Percentiles rank a stretch among this genome's conserved stretches.
These are phyloP conservation scores for Diorhabda carinulata DNA, from an alignment of 1,140 invertebrate species.

Conservation along the genomic window DNA sequence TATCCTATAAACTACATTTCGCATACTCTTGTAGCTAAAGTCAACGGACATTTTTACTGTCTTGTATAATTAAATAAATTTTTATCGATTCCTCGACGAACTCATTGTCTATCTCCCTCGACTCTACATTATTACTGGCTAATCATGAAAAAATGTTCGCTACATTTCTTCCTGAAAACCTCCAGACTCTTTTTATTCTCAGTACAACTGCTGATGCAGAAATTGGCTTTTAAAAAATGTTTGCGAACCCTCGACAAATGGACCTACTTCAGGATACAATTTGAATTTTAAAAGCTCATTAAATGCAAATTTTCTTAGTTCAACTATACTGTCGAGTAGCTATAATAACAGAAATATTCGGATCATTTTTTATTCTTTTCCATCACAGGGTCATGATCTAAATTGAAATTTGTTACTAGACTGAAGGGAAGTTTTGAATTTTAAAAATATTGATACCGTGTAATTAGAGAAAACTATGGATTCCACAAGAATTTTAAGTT, in stretches of 20 bases:
- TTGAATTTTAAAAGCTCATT: constrained; percentile 3
- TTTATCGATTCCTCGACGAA: too few relatives aligned
- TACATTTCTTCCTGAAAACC: not conserved
- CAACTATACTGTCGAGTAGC: not conserved
- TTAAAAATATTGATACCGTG: too few relatives aligned
- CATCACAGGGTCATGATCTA: not conserved
- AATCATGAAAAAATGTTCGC: not conserved
- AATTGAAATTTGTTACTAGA: too few relatives aligned
- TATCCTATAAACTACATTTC: too few relatives aligned
- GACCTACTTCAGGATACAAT: not conserved
- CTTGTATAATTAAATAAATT: too few relatives aligned
- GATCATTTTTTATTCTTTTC: not conserved
- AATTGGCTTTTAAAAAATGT: constrained; percentile 1
- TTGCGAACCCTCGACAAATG: not conserved
- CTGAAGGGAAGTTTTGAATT: too few relatives aligned
- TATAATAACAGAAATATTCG: not conserved
- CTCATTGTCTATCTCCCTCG: too few relatives aligned
- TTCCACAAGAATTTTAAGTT: too few relatives aligned
- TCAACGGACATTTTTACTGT: too few relatives aligned
- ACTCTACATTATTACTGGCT: too few relatives aligned
- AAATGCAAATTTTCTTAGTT: constrained; percentile 3
- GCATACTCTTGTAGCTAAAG: too few relatives aligned
- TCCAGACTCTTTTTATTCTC: not conserved
- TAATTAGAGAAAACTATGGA: too few relatives aligned
- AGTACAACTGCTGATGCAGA: not conserved